These are phyloP conservation scores for Sarcophaga subvicina DNA, from an alignment of 2,888 invertebrate species.

Conservation along the genomic window DNA sequence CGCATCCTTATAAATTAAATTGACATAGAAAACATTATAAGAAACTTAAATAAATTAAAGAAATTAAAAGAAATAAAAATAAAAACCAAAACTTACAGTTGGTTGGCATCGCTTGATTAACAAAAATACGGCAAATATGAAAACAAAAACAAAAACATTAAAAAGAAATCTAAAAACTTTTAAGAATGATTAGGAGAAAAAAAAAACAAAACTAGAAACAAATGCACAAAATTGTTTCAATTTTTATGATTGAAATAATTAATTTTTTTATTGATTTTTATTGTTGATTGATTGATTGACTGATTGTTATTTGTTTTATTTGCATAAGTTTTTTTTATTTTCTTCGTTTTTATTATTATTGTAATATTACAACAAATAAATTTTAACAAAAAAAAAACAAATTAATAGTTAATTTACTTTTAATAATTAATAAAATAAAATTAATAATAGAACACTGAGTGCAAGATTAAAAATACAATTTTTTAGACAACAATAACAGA, in stretches of 20 bases:
- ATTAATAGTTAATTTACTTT: not conserved
- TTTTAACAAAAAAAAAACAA: not conserved
- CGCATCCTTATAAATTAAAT: no score
- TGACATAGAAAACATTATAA: not conserved
- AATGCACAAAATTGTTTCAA: slow-evolving; percentile 48
- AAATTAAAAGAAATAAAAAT: not conserved
- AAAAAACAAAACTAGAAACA: slow-evolving; percentile 50
- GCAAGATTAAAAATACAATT: slow-evolving; percentile 31
- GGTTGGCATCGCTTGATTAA: slow-evolving; percentile 79
- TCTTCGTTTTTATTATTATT: not conserved
- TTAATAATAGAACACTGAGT: slow-evolving; percentile 35
- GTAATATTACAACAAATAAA: not conserved
- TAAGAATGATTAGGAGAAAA: slow-evolving; percentile 28
- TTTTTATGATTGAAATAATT: slow-evolving; percentile 48
- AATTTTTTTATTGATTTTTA: slow-evolving; percentile 9
- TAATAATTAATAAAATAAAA: not conserved
- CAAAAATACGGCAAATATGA: not conserved
- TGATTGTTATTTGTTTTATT: slow-evolving; percentile 18
- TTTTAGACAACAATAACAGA: slow-evolving; percentile 13
- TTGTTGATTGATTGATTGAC: not conserved
- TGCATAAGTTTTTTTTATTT: not conserved
- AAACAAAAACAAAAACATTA: not conserved
- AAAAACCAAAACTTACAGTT: slow-evolving; percentile 51
- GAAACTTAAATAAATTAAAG: not conserved
- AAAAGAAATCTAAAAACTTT: slow-evolving; percentile 4